Base-by-base conservation (phyloP, 2,113 vertebrate genomes). In the Chaetorhynchus papuensis region DNA sequence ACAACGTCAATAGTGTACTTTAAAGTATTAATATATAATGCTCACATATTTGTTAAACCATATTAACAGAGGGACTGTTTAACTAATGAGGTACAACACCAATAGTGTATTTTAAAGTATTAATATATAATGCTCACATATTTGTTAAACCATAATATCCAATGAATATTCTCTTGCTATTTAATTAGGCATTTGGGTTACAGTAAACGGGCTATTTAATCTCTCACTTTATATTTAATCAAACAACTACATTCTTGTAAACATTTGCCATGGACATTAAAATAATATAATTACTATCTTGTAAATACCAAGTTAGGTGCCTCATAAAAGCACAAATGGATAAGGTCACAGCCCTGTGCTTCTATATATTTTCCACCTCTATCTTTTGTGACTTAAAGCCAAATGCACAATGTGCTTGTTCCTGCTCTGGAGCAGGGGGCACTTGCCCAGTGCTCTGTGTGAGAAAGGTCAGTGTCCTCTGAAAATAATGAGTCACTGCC, bases 111-210 rank as follows among this genome's bases (percentile, higher is more conserved):
- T 90, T 90, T 80, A 66, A 92, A 77, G 9, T 76, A 76, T 85
- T 94, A 88, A 50, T 80, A 71, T 27, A 56, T 83, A 93, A 85
- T 76, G 65, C 15, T 76, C 8, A 80, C 26, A 21, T 63, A 81
- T 87, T 94, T 90, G 44, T 54, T 69, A 69, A 69, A 61, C 12
- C 30, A 69, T 76, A 94, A 72, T 69, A 84, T 79, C 61, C 2
- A 4, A 50, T 79, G 72, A 93, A 83, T 91, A 87, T 60, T 85
- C 8, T 80, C 49, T 90, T 77, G 23, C 23, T 88, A 53, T 90
- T 93, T 95, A 93, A 89, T 93, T 87, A 89, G 33, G 16, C 71
- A 54, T 93, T 95, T 85, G 74, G 13, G 54, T 90, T 86, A 59
- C 23, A 71, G 68, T 70, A 83, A 95, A 84, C 0, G 1, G n/a